Evolutionary conservation across 2,888 invertebrate genomes (phyloP).

Genomic region (Troides aeacus): DNA sequence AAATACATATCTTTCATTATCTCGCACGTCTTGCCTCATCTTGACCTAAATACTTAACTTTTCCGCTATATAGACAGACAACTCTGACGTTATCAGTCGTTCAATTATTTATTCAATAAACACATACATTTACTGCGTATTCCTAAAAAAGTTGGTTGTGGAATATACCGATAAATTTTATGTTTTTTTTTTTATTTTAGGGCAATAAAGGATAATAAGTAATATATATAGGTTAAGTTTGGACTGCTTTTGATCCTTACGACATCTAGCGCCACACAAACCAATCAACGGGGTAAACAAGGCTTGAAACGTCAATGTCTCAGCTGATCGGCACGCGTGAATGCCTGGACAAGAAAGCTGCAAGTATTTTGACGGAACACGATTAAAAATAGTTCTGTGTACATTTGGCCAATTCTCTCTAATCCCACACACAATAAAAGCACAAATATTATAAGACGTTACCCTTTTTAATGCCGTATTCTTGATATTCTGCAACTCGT

Average conservation of each 20-base stretch:
- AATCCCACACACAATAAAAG: conserved; percentile 57
- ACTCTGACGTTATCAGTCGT: conserved; percentile 31
- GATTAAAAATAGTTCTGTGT: conserved; percentile 76
- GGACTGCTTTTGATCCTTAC: conserved; percentile 36
- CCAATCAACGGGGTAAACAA: conserved; percentile 69
- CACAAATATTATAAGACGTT: conserved; percentile 80
- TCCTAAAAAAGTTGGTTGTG: not conserved
- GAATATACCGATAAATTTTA: not conserved
- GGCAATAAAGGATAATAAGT: no score
- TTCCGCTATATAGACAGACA: conserved; percentile 7
- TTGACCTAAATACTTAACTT: conserved; percentile 17
- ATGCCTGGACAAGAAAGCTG: conserved; percentile 47
- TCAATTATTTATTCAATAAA: conserved; percentile 19
- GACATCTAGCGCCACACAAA: conserved; percentile 64
- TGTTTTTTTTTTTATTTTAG: no score
- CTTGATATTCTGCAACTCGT: conserved; percentile 98
- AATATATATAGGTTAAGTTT: not conserved
- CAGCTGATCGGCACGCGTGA: conserved; percentile 74
- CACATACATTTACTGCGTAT: conserved; percentile 9
- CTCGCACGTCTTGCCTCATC: not conserved
- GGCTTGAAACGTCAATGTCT: conserved; percentile 69
- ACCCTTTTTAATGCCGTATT: conserved; percentile 98
- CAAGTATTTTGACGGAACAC: conserved; percentile 55
- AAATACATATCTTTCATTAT: not conserved
- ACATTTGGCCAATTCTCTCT: conserved; percentile 69